Conservation (phyloP, 1,140 invertebrate species). For the Medauroidea extradentata region DNA sequence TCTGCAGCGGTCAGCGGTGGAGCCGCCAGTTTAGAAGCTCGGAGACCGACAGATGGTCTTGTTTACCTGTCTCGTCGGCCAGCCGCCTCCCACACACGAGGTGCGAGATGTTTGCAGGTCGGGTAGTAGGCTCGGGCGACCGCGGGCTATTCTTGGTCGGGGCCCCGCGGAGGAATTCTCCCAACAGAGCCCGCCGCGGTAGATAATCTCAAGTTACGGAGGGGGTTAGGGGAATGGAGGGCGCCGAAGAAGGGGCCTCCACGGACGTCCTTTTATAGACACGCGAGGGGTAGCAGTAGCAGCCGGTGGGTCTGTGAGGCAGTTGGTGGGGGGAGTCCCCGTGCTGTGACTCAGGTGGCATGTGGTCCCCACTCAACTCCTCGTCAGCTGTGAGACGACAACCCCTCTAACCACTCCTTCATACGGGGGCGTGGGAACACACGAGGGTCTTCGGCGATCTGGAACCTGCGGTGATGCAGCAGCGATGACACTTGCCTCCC, state of each 20-base stretch:
- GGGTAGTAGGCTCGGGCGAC: background rate
- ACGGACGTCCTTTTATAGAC: slow-evolving; percentile 19
- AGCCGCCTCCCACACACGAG: background rate
- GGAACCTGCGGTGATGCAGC: too few species aligned
- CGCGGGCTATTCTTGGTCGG: slow-evolving; percentile 10
- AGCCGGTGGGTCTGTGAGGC: too few species aligned
- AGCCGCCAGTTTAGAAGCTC: slow-evolving; percentile 45
- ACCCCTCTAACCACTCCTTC: too few species aligned
- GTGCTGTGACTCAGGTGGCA: too few species aligned
- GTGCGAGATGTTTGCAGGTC: background rate
- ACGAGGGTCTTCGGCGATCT: too few species aligned
- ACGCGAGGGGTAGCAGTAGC: slow-evolving; percentile 16
- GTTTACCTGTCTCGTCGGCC: background rate
- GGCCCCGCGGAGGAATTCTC: background rate
- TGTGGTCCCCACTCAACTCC: too few species aligned
- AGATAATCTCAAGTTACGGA: slow-evolving; percentile 14
- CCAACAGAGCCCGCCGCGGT: slow-evolving; percentile 1
- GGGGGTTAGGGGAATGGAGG: background rate
- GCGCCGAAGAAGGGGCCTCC: slow-evolving; percentile 5
- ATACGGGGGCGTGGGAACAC: too few species aligned
- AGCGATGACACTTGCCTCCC: too few species aligned
- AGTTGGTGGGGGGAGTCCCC: background rate
- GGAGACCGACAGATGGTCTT: background rate
- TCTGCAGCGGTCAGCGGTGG: slow-evolving; percentile 48
- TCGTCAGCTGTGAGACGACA: too few species aligned